A percentile compares a stretch with the other conserved stretches of the same genome.
Evolutionary conservation across 2,797 vertebrate species (phyloP).

Genomic region (Trichosurus vulpecula): DNA sequence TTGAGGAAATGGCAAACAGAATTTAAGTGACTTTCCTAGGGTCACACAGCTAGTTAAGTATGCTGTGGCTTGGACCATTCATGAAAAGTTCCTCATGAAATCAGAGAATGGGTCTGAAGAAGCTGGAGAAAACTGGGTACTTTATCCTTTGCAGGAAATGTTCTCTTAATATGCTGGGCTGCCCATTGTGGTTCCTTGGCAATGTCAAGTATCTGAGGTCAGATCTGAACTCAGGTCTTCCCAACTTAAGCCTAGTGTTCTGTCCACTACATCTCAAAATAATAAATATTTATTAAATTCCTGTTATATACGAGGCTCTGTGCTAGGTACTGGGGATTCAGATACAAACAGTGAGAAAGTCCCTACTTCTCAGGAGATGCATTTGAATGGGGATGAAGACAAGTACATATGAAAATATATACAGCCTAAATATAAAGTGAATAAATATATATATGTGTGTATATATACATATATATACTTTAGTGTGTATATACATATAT

Average conservation of each 20-base stretch:
- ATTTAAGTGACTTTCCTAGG: neutral
- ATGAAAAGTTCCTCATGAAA: neutral
- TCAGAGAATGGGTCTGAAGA: neutral
- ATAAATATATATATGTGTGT: neutral
- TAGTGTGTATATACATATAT: too few relatives aligned
- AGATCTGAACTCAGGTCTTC: neutral
- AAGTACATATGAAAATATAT: neutral
- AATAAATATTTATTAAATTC: neutral
- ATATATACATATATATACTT: neutral
- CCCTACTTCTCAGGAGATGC: neutral
- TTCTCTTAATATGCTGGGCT: neutral
- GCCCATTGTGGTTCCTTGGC: neutral
- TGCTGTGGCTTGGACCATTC: neutral
- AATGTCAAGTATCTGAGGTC: neutral
- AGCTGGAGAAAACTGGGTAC: neutral
- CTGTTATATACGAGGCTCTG: too few relatives aligned
- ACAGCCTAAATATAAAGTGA: neutral
- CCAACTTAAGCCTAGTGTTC: too few relatives aligned
- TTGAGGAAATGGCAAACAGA: neutral
- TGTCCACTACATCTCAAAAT: neutral
- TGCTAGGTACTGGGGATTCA: neutral
- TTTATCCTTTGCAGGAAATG: neutral
- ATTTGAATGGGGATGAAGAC: neutral
- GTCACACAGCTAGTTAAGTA: neutral
- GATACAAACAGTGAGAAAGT: neutral